Percentiles rank a stretch among this genome's conserved stretches.
phyloP scores from a whole-genome alignment of 2,113 vertebrate genomes.

The Heptranchias perlo region DNA sequence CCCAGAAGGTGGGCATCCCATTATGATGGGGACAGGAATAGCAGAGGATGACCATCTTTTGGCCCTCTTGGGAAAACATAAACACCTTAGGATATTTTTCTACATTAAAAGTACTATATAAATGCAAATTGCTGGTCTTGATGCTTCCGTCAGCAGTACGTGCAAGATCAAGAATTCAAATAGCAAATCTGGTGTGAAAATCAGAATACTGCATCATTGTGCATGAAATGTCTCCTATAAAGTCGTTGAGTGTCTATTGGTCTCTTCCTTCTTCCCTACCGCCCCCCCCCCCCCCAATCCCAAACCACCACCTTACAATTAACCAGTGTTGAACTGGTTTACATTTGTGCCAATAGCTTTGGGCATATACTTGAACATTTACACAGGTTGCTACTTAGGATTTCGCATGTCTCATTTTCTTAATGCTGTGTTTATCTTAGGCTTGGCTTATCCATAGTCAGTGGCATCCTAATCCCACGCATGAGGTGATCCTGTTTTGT shows the following conservation, averaged over 20 bases:
- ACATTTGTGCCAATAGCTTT: background rate
- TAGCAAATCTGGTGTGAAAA: background rate
- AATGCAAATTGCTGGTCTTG: background rate
- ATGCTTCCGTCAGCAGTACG: background rate
- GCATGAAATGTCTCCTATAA: background rate
- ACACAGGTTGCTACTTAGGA: constrained; percentile 72
- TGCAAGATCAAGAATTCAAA: background rate
- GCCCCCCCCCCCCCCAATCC: background rate
- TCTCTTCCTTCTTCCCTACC: no score
- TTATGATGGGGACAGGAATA: background rate
- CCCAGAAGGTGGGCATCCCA: background rate
- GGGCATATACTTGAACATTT: constrained; percentile 99
- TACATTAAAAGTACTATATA: background rate
- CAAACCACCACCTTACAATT: background rate
- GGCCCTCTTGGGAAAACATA: background rate
- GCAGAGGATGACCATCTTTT: background rate
- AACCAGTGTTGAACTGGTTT: background rate
- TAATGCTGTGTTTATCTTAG: constrained; percentile 80
- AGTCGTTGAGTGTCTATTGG: background rate
- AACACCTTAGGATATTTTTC: background rate
- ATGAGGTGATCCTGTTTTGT: constrained; percentile 66
- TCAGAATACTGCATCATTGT: background rate
- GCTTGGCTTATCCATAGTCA: constrained; percentile 83
- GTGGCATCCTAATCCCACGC: constrained; percentile 63
- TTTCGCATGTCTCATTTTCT: constrained; percentile 76